These are phyloP conservation scores for Saimiri boliviensis DNA, from an alignment of 2,113 vertebrate genomes.

Conservation along the genomic window DNA sequence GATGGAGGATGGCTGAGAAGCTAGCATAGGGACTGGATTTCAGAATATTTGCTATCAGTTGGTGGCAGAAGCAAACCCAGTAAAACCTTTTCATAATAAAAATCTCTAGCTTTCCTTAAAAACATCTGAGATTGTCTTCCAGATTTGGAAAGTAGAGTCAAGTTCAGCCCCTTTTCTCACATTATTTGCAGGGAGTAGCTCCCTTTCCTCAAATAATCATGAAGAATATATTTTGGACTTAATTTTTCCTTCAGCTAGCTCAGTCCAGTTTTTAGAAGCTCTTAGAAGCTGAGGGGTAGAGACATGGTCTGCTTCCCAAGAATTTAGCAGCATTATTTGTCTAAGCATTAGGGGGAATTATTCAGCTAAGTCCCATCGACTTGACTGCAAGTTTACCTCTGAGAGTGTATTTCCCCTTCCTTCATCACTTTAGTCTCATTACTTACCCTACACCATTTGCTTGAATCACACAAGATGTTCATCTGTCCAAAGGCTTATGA, in stretches of 20 bases:
- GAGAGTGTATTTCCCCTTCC: constrained; percentile 39
- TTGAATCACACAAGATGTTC: background rate
- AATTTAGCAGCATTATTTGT: constrained; percentile 50
- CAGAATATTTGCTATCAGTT: background rate
- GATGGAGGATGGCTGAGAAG: background rate
- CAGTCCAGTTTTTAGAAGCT: background rate
- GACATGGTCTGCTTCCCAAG: background rate
- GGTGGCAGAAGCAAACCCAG: background rate
- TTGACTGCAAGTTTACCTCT: constrained; percentile 47
- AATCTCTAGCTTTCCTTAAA: background rate
- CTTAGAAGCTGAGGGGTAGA: background rate
- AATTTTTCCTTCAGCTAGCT: background rate
- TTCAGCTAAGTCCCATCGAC: constrained; percentile 7
- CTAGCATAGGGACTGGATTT: background rate
- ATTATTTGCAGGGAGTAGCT: background rate
- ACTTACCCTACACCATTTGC: background rate
- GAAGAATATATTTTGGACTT: background rate
- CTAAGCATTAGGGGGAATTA: constrained; percentile 58
- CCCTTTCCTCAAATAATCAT: background rate
- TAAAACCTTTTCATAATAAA: background rate
- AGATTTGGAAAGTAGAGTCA: background rate
- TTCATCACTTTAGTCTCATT: background rate
- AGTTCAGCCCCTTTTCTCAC: background rate
- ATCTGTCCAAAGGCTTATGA: background rate
- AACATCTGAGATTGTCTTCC: background rate